A percentile compares a stretch with the other conserved stretches of the same genome.
These are phyloP conservation scores for Phataginus tricuspis DNA, from an alignment of 2,797 vertebrate species.

Conservation along the genomic window DNA sequence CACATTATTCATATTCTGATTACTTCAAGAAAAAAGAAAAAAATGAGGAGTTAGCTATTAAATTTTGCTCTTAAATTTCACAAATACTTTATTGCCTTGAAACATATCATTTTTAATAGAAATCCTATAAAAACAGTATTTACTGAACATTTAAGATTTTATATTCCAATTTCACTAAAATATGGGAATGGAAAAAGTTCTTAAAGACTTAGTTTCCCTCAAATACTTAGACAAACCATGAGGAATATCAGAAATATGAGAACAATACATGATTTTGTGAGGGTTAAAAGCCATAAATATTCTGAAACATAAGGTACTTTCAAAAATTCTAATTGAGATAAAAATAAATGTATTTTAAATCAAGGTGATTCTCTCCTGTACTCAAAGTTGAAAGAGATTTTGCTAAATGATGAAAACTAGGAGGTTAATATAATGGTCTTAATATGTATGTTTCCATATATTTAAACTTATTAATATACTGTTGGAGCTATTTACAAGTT, in stretches of 20 bases:
- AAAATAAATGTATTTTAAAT: conserved; percentile 4
- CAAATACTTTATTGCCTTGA: background rate
- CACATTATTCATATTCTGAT: background rate
- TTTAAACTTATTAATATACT: background rate
- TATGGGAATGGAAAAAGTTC: background rate
- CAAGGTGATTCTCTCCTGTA: background rate
- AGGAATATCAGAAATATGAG: background rate
- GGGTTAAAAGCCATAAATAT: conserved; percentile 7
- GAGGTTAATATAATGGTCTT: background rate
- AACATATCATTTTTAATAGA: background rate
- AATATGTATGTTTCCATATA: background rate
- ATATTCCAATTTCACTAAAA: conserved; percentile 38
- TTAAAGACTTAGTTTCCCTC: background rate
- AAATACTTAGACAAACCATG: background rate
- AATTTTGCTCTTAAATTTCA: background rate
- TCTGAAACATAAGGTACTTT: conserved; percentile 12
- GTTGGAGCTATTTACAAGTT: background rate
- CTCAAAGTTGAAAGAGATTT: background rate
- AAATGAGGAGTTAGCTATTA: background rate
- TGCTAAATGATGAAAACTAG: background rate
- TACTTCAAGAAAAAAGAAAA: background rate
- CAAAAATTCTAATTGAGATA: background rate
- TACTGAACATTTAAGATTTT: background rate
- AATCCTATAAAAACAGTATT: background rate
- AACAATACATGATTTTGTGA: background rate